Evolutionary conservation across 2,888 invertebrate species (phyloP).

Genomic region (Anaspis maculata): DNA sequence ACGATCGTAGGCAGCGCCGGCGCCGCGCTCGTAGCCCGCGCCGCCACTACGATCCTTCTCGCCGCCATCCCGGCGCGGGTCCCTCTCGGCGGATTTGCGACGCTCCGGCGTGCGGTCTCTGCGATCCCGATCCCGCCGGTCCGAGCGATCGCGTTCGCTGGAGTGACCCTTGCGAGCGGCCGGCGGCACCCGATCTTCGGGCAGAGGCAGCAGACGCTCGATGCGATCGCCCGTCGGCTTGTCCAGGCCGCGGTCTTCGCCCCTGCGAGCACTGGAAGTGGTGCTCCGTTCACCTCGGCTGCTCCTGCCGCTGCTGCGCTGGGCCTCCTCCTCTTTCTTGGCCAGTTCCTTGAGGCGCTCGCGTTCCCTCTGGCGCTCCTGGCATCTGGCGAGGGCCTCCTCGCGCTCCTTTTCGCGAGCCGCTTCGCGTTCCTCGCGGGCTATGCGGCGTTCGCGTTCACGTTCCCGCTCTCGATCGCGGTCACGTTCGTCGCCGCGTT

Average conservation of each 20-base stretch:
- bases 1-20: conserved; percentile 26
- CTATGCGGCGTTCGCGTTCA: conserved; percentile 43
- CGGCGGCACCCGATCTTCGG: conserved; percentile 52
- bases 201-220: conserved; percentile 55
- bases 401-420: conserved; percentile 54
- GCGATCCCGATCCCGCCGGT: conserved; percentile 40
- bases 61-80: conserved; percentile 21
- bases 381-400: conserved; percentile 58
- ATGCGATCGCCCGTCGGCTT: conserved; percentile 50
- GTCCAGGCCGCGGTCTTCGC: conserved; percentile 50
- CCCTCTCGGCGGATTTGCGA: conserved; percentile 24
- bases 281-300: conserved; percentile 35
- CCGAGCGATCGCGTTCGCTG: conserved; percentile 46
- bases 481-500: conserved; percentile 51
- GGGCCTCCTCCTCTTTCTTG: conserved; percentile 48
- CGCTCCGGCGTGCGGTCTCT: conserved; percentile 42
- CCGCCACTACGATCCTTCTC: conserved; percentile 31
- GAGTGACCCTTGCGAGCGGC: conserved; percentile 29
- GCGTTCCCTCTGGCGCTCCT: conserved; percentile 50
- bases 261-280: no score
- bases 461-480: conserved; percentile 54
- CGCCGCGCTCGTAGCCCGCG: conserved; percentile 18
- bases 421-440: conserved; percentile 49
- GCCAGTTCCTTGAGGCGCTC: conserved; percentile 44
- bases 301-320: conserved; percentile 31